Conservation (phyloP, 2,113 vertebrate genomes). For the Sinosuthora webbiana region DNA sequence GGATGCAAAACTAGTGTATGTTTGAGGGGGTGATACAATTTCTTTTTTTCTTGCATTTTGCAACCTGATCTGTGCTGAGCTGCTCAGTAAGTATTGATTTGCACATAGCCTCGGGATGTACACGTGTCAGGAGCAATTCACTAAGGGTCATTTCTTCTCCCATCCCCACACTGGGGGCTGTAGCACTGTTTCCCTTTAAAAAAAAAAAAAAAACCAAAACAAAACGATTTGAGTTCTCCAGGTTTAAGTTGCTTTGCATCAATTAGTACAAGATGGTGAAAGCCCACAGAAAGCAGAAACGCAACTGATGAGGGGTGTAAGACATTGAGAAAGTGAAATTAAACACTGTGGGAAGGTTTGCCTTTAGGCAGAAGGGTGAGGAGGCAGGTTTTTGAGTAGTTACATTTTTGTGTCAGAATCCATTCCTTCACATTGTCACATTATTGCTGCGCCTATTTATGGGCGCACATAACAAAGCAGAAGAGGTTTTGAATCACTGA, state of each 20-base stretch:
- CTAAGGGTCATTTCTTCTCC: neutral
- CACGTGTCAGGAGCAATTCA: neutral
- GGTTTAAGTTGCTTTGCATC: neutral
- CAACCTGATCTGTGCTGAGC: neutral
- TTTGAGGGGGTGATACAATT: neutral
- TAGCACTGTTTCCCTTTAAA: neutral
- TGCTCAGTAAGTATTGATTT: conserved; percentile 27
- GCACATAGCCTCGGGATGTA: neutral
- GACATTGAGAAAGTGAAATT: neutral
- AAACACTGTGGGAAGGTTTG: neutral
- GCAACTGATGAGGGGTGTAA: neutral
- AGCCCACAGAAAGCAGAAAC: neutral
- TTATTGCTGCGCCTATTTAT: neutral
- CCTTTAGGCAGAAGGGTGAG: neutral
- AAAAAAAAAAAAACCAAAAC: neutral
- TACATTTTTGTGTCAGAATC: neutral
- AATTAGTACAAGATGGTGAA: neutral
- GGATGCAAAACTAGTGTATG: neutral
- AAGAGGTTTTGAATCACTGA: neutral
- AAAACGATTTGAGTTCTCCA: neutral
- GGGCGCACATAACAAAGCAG: neutral
- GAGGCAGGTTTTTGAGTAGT: neutral
- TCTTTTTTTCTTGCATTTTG: neutral
- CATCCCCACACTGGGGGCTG: neutral
- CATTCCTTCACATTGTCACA: neutral